Conservation (phyloP, 2,113 vertebrate species). For the Nibea albiflora region DNA sequence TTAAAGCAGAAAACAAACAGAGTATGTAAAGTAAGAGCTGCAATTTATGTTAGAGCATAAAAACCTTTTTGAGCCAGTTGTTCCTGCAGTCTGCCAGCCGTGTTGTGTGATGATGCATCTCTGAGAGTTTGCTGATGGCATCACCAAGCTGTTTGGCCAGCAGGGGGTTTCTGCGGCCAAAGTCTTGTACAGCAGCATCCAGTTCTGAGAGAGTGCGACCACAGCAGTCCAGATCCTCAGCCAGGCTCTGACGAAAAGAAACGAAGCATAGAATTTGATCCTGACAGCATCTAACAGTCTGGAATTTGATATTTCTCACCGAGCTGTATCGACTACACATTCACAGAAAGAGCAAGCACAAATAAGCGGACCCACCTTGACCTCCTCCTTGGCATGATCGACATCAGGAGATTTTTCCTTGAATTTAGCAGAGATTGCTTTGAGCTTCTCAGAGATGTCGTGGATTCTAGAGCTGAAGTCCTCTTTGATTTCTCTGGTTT, state of each 20-base stretch:
- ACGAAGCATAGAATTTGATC: background rate
- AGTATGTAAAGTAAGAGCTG: background rate
- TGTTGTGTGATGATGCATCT: slow-evolving; percentile 89
- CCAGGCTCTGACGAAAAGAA: slow-evolving; percentile 81
- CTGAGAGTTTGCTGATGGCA: slow-evolving; percentile 87
- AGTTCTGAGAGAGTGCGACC: slow-evolving; percentile 88
- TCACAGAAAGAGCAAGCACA: background rate
- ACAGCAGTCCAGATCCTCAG: slow-evolving; percentile 89
- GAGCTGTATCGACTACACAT: background rate
- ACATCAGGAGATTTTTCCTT: slow-evolving; percentile 90
- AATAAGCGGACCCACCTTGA: slow-evolving; percentile 84
- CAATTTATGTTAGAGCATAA: background rate
- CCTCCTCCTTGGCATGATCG: slow-evolving; percentile 88
- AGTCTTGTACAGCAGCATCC: slow-evolving; percentile 88
- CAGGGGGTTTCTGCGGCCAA: slow-evolving; percentile 86
- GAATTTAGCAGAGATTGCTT: slow-evolving; percentile 87
- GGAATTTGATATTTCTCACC: background rate
- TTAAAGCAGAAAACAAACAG: slow-evolving; percentile 18
- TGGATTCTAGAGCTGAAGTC: slow-evolving; percentile 89
- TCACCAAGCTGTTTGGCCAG: slow-evolving; percentile 90
- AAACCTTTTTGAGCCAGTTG: slow-evolving; percentile 91
- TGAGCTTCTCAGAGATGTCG: slow-evolving; percentile 87
- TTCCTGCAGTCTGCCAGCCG: slow-evolving; percentile 88
- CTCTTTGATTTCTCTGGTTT: slow-evolving; percentile 87
- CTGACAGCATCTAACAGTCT: background rate